phyloP scores from a whole-genome alignment of 2,888 invertebrate genomes.

The Ophioninae sp. region DNA sequence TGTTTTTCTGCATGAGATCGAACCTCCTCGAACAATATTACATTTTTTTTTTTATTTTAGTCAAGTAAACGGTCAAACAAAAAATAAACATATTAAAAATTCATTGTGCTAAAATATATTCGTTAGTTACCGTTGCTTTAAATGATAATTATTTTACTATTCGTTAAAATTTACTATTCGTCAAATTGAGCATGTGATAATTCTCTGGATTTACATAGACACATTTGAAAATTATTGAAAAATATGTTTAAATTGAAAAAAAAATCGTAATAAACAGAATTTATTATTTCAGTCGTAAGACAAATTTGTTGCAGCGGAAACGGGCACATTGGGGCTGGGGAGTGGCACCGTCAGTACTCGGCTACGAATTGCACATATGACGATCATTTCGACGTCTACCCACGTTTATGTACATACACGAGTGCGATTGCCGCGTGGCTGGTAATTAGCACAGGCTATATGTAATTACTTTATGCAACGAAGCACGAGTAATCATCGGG shows the following conservation, averaged over 20 bases:
- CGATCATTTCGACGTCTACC: slow-evolving; percentile 29
- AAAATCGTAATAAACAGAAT: background rate
- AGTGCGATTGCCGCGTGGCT: slow-evolving; percentile 41
- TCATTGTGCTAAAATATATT: too few species aligned
- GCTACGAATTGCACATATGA: slow-evolving; percentile 12
- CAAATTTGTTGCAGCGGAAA: slow-evolving; percentile 13
- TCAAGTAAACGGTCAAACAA: too few species aligned
- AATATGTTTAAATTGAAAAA: background rate
- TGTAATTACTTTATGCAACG: slow-evolving; percentile 58
- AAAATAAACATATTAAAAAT: too few species aligned
- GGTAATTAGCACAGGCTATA: slow-evolving; percentile 52
- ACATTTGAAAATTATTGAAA: background rate
- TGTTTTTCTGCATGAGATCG: too few species aligned
- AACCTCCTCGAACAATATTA: too few species aligned
- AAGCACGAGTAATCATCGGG: slow-evolving; percentile 53
- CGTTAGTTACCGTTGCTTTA: too few species aligned
- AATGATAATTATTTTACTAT: too few species aligned
- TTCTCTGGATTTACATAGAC: background rate
- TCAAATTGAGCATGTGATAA: too few species aligned
- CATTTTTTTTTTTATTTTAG: too few species aligned
- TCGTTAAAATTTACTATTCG: too few species aligned
- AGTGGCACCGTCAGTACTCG: slow-evolving; percentile 12
- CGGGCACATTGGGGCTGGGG: slow-evolving; percentile 7
- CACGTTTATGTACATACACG: slow-evolving; percentile 13
- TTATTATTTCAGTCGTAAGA: background rate